Percentiles rank a stretch among this genome's conserved stretches.
Evolutionary conservation across 2,113 vertebrate genomes (phyloP).

Genomic region (Phylloscopus trochilus): DNA sequence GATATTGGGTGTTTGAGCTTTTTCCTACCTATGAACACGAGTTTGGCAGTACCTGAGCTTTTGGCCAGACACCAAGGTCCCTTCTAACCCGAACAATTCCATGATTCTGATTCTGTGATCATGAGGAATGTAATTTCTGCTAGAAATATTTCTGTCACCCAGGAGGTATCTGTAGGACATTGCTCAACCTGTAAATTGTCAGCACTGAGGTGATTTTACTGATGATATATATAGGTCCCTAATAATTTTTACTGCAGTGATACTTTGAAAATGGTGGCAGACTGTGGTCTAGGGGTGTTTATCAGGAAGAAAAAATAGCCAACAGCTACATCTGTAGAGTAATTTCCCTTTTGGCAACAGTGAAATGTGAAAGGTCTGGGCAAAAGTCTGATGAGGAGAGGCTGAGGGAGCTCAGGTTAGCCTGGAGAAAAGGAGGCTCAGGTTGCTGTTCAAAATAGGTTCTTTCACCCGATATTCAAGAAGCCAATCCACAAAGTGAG

Average conservation of each 20-base stretch:
- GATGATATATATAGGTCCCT: background rate
- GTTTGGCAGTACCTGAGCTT: background rate
- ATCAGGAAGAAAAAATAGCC: background rate
- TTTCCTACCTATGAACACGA: background rate
- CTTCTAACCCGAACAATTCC: background rate
- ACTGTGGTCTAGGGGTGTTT: too few species aligned
- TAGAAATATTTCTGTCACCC: background rate
- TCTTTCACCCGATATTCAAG: background rate
- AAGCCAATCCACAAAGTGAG: background rate
- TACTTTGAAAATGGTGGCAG: background rate
- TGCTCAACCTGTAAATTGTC: background rate
- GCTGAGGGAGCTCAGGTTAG: too few species aligned
- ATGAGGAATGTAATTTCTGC: background rate
- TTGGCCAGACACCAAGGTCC: background rate
- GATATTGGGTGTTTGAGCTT: background rate
- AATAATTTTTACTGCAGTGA: background rate
- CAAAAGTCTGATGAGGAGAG: background rate
- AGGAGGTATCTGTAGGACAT: background rate
- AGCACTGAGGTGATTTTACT: accelerated
- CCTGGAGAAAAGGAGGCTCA: background rate
- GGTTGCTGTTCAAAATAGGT: background rate
- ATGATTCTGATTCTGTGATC: background rate
- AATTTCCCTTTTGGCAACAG: too few species aligned
- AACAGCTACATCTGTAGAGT: background rate
- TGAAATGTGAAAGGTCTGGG: background rate